Evolutionary conservation across 2,888 invertebrate genomes (phyloP).

Genomic region (Steinernema scapterisci): DNA sequence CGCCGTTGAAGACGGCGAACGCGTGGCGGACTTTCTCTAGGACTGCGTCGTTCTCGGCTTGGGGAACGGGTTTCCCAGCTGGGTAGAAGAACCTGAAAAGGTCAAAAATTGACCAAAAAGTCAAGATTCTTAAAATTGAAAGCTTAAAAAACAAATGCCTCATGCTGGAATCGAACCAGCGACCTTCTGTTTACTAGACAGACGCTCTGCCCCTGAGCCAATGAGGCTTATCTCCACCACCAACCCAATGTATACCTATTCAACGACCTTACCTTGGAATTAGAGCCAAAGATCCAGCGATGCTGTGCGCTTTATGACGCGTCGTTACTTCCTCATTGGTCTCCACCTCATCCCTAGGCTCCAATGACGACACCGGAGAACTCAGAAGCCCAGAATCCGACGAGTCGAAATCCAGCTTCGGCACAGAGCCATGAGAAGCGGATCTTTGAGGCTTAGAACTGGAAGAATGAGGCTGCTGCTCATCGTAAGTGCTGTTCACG

Average conservation of each 20-base stretch:
- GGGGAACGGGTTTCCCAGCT: constrained; percentile 58
- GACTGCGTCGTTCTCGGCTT: constrained; percentile 57
- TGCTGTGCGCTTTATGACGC: background rate
- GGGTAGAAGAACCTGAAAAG: constrained; percentile 59
- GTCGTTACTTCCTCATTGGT: background rate
- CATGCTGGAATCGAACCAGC: constrained; percentile 62
- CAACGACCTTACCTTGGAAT: background rate
- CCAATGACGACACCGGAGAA: background rate
- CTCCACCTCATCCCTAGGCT: background rate
- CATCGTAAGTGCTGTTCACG: background rate
- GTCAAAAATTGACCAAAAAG: no score
- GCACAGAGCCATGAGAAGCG: background rate
- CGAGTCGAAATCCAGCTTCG: background rate
- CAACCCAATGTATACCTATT: no score
- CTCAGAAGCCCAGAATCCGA: constrained; percentile 28
- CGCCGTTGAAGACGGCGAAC: constrained; percentile 42
- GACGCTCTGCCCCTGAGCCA: constrained; percentile 63
- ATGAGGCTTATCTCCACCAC: constrained; percentile 40
- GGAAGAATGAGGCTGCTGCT: no score
- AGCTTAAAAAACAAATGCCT: constrained; percentile 42
- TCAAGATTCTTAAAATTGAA: no score
- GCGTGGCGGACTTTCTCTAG: constrained; percentile 53
- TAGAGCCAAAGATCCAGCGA: background rate
- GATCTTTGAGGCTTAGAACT: background rate
- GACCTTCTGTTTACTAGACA: constrained; percentile 64